Conservation (phyloP, 1,140 invertebrate species). For the Bombus terrestris region DNA sequence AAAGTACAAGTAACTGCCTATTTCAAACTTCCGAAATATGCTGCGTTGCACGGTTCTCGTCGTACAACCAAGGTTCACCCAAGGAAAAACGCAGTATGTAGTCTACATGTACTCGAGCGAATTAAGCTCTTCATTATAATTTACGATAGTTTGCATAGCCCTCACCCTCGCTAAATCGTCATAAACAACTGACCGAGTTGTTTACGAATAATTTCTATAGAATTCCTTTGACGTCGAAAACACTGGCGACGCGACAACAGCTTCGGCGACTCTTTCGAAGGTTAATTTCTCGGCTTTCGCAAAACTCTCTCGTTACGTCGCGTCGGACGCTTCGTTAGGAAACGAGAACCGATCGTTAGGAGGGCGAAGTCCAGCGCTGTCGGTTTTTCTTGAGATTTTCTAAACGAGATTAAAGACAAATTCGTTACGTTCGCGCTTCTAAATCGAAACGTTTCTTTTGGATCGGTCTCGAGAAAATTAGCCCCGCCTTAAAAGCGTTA, state of each 20-base stretch:
- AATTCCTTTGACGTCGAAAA: background rate
- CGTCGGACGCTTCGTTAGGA: too few relatives aligned
- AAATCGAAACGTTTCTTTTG: background rate
- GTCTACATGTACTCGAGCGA: background rate
- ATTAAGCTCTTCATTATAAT: background rate
- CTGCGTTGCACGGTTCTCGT: background rate
- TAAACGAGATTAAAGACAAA: constrained; percentile 10
- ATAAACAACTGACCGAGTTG: background rate
- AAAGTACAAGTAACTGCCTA: constrained; percentile 53
- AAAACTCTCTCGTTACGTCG: background rate
- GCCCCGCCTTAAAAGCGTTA: constrained; percentile 8
- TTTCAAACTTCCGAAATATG: constrained; percentile 39
- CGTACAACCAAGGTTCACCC: background rate
- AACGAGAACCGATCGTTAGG: background rate
- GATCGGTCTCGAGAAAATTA: constrained; percentile 13
- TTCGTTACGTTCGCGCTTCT: background rate
- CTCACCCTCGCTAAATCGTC: background rate
- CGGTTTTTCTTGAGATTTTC: background rate
- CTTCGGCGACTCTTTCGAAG: background rate
- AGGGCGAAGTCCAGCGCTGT: background rate
- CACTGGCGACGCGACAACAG: background rate
- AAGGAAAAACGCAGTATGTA: background rate
- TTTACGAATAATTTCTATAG: background rate
- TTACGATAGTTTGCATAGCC: background rate
- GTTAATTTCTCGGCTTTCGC: background rate